Evolutionary conservation across 2,113 vertebrate species (phyloP).

Genomic region (Chaetorhynchus papuensis): DNA sequence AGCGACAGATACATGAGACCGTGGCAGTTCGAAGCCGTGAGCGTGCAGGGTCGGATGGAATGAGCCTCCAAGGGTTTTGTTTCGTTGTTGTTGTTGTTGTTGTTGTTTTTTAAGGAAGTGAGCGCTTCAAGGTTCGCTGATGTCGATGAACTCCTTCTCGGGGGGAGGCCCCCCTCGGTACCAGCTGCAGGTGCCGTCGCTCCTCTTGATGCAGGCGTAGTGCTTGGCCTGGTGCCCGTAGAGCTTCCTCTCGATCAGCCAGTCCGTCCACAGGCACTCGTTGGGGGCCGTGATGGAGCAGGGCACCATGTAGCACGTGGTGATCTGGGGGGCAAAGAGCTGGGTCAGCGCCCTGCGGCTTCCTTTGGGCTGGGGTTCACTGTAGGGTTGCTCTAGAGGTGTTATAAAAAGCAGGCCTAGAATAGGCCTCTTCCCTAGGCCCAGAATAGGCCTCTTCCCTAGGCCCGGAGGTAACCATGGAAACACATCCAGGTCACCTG

Average conservation of each 20-base stretch:
- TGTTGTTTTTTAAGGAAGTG: not conserved
- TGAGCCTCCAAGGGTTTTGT: not conserved
- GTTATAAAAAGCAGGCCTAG: too few species aligned
- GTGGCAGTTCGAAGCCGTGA: slow-evolving; percentile 1
- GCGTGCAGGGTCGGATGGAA: not conserved
- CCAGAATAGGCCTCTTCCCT: too few species aligned
- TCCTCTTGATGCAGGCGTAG: slow-evolving; percentile 84
- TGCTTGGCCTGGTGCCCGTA: slow-evolving; percentile 84
- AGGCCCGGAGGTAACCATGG: too few species aligned
- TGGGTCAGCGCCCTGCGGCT: not conserved
- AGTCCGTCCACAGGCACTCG: slow-evolving; percentile 91
- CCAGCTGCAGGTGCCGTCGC: slow-evolving; percentile 87
- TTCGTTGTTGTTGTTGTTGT: not conserved
- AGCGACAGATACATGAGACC: not conserved
- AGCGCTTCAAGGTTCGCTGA: slow-evolving; percentile 78
- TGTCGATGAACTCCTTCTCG: slow-evolving; percentile 84
- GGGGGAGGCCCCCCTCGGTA: slow-evolving; percentile 77
- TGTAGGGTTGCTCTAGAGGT: too few species aligned
- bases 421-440: too few species aligned
- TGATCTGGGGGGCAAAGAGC: slow-evolving; percentile 75
- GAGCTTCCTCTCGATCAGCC: slow-evolving; percentile 81
- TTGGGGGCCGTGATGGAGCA: slow-evolving; percentile 77
- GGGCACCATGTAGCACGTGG: slow-evolving; percentile 80
- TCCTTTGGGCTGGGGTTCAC: accelerated
- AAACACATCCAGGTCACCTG: too few species aligned